These are phyloP conservation scores for Drosophila trichaetosa DNA, from an alignment of 2,888 invertebrate genomes.

Conservation along the genomic window DNA sequence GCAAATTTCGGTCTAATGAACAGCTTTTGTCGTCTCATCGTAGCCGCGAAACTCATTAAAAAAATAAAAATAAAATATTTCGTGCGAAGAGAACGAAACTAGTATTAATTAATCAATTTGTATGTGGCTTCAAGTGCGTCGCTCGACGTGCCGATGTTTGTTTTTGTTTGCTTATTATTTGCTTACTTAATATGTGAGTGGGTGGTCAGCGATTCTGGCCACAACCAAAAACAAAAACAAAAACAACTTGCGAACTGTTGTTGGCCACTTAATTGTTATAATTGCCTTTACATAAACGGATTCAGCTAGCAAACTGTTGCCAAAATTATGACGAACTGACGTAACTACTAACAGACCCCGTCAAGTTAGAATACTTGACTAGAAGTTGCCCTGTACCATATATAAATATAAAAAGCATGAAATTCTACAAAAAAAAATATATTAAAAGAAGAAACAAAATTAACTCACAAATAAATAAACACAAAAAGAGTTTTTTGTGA, in stretches of 20 bases:
- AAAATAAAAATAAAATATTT: conserved; percentile 15
- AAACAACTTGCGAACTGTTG: conserved; percentile 23
- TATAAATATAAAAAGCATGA: background rate
- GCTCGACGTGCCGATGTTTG: conserved; percentile 49
- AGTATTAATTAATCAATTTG: conserved; percentile 72
- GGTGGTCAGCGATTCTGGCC: conserved; percentile 43
- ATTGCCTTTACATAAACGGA: conserved; percentile 48
- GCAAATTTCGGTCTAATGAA: background rate
- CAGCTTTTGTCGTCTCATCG: conserved; percentile 2
- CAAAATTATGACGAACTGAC: conserved; percentile 31
- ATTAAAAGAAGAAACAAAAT: background rate
- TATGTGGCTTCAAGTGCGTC: conserved; percentile 44
- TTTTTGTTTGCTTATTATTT: conserved; percentile 45
- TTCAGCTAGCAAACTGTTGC: conserved; percentile 16
- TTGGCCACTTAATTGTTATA: conserved; percentile 45
- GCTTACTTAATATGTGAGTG: conserved; percentile 48
- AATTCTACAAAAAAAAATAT: background rate
- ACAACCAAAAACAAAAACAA: conserved; percentile 5
- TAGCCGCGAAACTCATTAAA: conserved; percentile 30
- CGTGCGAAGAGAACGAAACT: conserved; percentile 45
- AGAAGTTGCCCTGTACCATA: background rate
- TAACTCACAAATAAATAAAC: background rate
- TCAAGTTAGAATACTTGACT: conserved; percentile 2
- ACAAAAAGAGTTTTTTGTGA: background rate
- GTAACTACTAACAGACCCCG: conserved; percentile 6